These are phyloP conservation scores for Sphecodes monilicornis DNA, from an alignment of 2,888 invertebrate genomes.

Conservation along the genomic window DNA sequence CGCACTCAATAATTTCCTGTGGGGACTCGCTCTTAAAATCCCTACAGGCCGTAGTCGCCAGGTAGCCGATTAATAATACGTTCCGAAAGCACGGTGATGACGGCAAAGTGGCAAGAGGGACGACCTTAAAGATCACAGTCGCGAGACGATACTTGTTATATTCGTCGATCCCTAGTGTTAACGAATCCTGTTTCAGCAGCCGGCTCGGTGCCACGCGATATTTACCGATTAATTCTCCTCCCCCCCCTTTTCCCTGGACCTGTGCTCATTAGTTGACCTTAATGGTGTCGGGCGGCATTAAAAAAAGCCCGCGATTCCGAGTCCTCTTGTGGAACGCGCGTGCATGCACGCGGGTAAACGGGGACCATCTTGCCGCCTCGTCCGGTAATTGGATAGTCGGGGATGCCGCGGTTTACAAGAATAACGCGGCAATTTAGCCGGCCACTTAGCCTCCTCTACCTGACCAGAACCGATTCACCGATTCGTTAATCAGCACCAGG, in stretches of 20 bases:
- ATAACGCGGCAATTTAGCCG: slow-evolving; percentile 73
- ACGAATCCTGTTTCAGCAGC: slow-evolving; percentile 45
- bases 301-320: slow-evolving; percentile 62
- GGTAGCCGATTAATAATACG: slow-evolving; percentile 39
- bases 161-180: slow-evolving; percentile 28
- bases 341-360: slow-evolving; percentile 45
- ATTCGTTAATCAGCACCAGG: slow-evolving; percentile 75
- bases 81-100: neutral
- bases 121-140: slow-evolving; percentile 19
- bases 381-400: slow-evolving; percentile 72
- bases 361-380: slow-evolving; percentile 66
- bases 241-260: neutral
- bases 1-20: neutral
- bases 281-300: slow-evolving; percentile 61
- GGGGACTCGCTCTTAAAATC: neutral
- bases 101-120: neutral
- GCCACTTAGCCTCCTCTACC: slow-evolving; percentile 66
- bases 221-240: slow-evolving; percentile 61
- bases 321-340: slow-evolving; percentile 55
- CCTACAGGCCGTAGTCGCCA: neutral
- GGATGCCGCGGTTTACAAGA: slow-evolving; percentile 70
- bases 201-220: slow-evolving; percentile 50
- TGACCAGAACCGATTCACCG: slow-evolving; percentile 66
- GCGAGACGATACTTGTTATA: slow-evolving; percentile 43
- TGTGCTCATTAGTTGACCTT: slow-evolving; percentile 66